These are phyloP conservation scores for Probosciger aterrimus DNA, from an alignment of 2,113 vertebrate species.

Conservation along the genomic window DNA sequence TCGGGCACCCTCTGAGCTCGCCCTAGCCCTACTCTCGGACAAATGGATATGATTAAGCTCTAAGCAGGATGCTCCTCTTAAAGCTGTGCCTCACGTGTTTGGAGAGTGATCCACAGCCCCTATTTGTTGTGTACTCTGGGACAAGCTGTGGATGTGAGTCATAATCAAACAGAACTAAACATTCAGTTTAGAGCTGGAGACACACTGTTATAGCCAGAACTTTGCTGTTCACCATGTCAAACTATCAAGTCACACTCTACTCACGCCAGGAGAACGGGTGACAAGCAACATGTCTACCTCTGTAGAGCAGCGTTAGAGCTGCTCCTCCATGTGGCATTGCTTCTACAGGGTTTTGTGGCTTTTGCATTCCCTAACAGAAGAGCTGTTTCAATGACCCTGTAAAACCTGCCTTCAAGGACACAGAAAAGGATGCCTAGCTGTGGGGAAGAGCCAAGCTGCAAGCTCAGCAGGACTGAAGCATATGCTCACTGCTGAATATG, in stretches of 20 bases:
- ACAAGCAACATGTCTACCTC: neutral
- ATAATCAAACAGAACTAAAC: neutral
- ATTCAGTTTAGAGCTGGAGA: neutral
- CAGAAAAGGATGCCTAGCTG: neutral
- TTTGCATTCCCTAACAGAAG: neutral
- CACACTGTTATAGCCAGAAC: neutral
- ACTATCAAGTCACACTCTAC: neutral
- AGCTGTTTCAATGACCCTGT: neutral
- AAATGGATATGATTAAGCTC: neutral
- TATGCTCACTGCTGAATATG: neutral
- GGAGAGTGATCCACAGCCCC: neutral
- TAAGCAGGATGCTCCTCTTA: neutral
- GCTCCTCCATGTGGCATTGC: neutral
- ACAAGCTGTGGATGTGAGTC: neutral
- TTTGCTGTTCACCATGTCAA: neutral
- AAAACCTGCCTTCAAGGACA: neutral
- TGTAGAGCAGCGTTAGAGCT: neutral
- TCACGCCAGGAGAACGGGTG: neutral
- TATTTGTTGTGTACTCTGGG: constrained; percentile 4
- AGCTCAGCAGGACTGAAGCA: neutral
- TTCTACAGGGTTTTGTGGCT: neutral
- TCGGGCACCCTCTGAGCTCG: neutral
- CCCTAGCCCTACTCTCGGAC: fast-evolving
- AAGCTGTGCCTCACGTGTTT: neutral
- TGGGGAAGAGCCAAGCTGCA: neutral